Conservation (phyloP, 2,888 invertebrate species). For the Ophonus ardosiacus region DNA sequence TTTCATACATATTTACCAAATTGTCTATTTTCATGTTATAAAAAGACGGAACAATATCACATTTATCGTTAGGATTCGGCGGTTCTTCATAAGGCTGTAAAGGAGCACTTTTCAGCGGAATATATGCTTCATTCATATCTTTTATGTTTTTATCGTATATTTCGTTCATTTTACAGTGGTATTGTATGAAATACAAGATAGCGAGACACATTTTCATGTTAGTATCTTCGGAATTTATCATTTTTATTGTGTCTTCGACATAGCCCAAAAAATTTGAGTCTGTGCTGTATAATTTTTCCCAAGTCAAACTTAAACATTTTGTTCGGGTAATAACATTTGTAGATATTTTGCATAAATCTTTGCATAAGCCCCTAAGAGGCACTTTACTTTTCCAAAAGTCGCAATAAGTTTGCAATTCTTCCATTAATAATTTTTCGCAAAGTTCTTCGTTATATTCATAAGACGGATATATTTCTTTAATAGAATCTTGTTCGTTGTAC, state of each 20-base stretch:
- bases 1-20: constrained; percentile 65
- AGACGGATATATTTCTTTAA: constrained; percentile 64
- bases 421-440: constrained; percentile 67
- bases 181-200: constrained; percentile 68
- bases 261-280: constrained; percentile 63
- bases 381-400: constrained; percentile 70
- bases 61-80: constrained; percentile 70
- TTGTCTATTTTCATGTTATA: constrained; percentile 69
- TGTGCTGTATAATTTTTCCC: constrained; percentile 66
- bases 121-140: constrained; percentile 68
- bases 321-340: constrained; percentile 66
- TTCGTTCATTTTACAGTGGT: constrained; percentile 66
- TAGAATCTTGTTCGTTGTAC: constrained; percentile 63
- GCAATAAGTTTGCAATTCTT: constrained; percentile 70
- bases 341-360: constrained; percentile 67
- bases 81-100: constrained; percentile 60
- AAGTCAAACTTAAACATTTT: constrained; percentile 67
- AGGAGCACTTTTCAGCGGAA: constrained; percentile 28
- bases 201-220: constrained; percentile 67
- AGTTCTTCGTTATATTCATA: constrained; percentile 64
- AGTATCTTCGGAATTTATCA: constrained; percentile 65
- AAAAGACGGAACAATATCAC: constrained; percentile 70
- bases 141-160: constrained; percentile 68
- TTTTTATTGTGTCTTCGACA: constrained; percentile 61
- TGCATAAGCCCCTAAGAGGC: constrained; percentile 68